Base-by-base conservation (phyloP, 2,113 vertebrate genomes). In the Tangachromis dhanisi region DNA sequence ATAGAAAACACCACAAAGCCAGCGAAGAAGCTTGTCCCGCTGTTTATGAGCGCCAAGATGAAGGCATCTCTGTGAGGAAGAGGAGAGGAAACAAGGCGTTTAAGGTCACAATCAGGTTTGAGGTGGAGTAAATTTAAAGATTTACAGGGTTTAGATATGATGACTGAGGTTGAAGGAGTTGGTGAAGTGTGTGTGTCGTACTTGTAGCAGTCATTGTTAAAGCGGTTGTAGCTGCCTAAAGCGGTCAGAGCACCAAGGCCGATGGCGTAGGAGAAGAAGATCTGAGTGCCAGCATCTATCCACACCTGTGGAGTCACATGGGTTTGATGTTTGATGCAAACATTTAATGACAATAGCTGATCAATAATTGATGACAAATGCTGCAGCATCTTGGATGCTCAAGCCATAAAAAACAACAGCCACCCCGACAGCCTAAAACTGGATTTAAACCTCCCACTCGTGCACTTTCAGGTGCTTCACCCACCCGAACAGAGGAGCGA, bases 141-240 rank as follows among this genome's bases (percentile, higher is more conserved):
- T 68, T 68, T 40, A 68, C 19, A 40, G 33, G 63, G 33, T 21
- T 38, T 40, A 68, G 19, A 68, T 1, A 21, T 13, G 19, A 68
- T 13, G 33, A 38, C 19, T 35, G 17, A 66, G 9, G 61, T 1
- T n/a, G 17, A 2, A 4, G 59, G 29, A 63, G 31, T 61, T 33
- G 9, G 29, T 33, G 59, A 33, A 19, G 5, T 40, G 42, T 59
- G 8, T 29, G 31, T 14, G 17, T 86, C 80, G 16, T 96, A 97
- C 96, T 96, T 97, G 92, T 97, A 97, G 95, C 97, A 97, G 95
- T 97, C 96, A 4, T 97, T 97, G 95, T 97, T 96, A 90, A 97
- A 97, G 88, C 96, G 95, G 95, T 97, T 97, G 93, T 97, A 97
- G 94, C 97, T 97, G 87, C 97, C 97, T 40, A 97, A 92, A 35